Evolutionary conservation across 2,113 vertebrate species (phyloP).

Genomic region (Octodon degus): DNA sequence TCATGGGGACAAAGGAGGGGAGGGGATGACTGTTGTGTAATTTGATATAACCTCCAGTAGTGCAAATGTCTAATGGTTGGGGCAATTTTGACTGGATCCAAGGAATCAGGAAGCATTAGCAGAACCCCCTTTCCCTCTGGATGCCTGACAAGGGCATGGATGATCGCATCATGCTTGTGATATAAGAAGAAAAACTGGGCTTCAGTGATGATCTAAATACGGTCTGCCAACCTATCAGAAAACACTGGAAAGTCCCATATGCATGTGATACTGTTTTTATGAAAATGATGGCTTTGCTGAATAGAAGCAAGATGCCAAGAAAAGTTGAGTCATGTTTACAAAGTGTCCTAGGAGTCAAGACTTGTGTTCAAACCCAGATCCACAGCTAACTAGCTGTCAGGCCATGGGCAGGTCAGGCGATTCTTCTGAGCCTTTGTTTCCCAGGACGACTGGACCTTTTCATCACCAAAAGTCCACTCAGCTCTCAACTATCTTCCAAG

Average conservation of each 20-base stretch:
- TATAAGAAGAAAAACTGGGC: not conserved
- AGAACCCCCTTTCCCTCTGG: not conserved
- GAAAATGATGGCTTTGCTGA: conserved; percentile 49
- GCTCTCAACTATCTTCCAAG: not conserved
- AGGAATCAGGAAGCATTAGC: not conserved
- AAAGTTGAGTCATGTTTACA: conserved; percentile 53
- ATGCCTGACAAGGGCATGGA: not conserved
- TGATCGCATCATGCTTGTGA: fast-evolving
- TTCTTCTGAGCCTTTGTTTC: not conserved
- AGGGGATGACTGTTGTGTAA: not conserved
- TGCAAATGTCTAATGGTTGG: not conserved
- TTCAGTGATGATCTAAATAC: not conserved
- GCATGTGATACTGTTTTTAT: conserved; percentile 37
- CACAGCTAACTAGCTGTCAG: not conserved
- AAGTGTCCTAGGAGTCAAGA: not conserved
- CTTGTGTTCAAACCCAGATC: not conserved
- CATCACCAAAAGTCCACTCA: not conserved
- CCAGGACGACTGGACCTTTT: not conserved
- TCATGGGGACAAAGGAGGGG: not conserved
- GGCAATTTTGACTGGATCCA: not conserved
- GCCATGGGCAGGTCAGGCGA: not conserved
- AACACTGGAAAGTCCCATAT: conserved; percentile 66
- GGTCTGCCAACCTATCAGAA: not conserved
- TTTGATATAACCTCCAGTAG: not conserved
- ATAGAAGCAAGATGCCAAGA: conserved; percentile 23